Evolutionary conservation across 2,113 vertebrate genomes (phyloP).

Genomic region (Callaeas wilsoni): DNA sequence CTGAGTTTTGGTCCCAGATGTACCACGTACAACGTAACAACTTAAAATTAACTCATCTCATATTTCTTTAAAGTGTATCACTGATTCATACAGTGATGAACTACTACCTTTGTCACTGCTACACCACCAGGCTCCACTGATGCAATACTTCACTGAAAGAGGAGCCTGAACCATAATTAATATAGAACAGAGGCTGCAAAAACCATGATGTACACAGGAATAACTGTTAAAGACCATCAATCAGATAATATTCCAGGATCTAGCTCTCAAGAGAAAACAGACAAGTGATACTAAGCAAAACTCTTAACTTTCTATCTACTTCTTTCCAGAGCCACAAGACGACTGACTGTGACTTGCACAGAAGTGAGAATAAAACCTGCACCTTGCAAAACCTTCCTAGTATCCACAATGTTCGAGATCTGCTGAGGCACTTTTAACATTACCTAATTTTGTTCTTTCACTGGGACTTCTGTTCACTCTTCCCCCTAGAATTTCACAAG

Average conservation of each 20-base stretch:
- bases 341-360: not conserved
- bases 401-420: not conserved
- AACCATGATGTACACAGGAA: not conserved
- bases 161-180: not conserved
- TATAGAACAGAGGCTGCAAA: not conserved
- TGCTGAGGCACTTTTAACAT: not conserved
- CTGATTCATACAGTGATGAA: not conserved
- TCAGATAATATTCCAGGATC: not conserved
- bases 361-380: not conserved
- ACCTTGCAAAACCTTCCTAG: not conserved
- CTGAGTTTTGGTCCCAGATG: not conserved
- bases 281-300: not conserved
- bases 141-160: not conserved
- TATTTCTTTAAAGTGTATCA: not conserved
- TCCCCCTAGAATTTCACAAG: not conserved
- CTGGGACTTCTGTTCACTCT: not conserved
- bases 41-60: not conserved
- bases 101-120: not conserved
- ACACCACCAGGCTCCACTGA: not conserved
- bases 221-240: not conserved
- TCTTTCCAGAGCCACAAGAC: not conserved
- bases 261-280: not conserved
- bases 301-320: not conserved
- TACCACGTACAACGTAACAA: not conserved
- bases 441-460: not conserved